These are phyloP conservation scores for Macrophya annulata DNA, from an alignment of 2,888 invertebrate species.

Conservation along the genomic window DNA sequence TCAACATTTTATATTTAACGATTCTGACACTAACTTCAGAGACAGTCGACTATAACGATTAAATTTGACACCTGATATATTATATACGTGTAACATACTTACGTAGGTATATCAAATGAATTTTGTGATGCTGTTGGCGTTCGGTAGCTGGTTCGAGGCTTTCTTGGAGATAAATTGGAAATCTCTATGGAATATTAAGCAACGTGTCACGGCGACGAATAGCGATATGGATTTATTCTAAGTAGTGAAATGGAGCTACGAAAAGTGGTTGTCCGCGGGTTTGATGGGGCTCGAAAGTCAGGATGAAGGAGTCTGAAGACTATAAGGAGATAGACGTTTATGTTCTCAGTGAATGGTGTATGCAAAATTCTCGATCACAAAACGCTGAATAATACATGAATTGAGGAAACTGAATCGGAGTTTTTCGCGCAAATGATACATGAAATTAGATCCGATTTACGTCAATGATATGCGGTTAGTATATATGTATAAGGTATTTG, in stretches of 20 bases:
- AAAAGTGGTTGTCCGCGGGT: constrained; percentile 11
- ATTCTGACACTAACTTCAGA: not conserved
- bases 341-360: not conserved
- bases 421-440: constrained; percentile 63
- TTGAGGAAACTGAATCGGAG: not conserved
- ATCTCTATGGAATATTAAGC: constrained; percentile 52
- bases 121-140: constrained; percentile 41
- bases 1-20: not conserved
- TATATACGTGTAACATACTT: not conserved
- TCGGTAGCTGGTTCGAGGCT: not conserved
- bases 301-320: not conserved
- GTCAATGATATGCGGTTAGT: constrained; percentile 67
- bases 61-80: not conserved
- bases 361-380: constrained; percentile 29
- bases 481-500: not conserved
- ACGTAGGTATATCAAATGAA: constrained; percentile 1
- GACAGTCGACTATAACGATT: not conserved
- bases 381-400: constrained; percentile 51
- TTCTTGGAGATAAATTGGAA: constrained; percentile 45
- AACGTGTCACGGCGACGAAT: not conserved
- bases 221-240: constrained; percentile 51
- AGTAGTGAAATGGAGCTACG: not conserved
- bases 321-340: constrained; percentile 13
- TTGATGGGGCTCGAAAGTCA: not conserved
- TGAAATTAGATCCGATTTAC: constrained; percentile 73